Conservation (phyloP, 2,888 invertebrate species). For the Steinernema carpocapsae region DNA sequence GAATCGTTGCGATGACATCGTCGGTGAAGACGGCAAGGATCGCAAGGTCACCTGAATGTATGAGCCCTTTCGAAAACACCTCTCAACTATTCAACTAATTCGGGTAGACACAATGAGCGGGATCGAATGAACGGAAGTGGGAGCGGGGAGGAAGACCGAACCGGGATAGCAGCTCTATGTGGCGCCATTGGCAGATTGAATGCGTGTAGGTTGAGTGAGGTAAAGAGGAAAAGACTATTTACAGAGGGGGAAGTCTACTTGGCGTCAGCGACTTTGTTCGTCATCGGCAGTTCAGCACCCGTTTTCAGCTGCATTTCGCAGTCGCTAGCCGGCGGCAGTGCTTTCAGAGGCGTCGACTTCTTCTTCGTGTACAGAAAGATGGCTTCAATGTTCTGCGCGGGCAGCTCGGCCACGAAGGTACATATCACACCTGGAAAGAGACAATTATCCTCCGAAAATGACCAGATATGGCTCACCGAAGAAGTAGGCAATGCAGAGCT, state of each 20-base stretch:
- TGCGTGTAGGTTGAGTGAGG: constrained; percentile 24
- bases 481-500: constrained; percentile 60
- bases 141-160: constrained; percentile 1
- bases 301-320: constrained; percentile 61
- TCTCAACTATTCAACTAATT: constrained; percentile 33
- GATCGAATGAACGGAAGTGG: neutral
- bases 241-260: constrained; percentile 18
- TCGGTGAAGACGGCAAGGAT: neutral
- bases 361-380: constrained; percentile 38
- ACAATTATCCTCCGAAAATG: neutral
- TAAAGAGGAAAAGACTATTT: constrained; percentile 25
- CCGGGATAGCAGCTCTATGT: constrained; percentile 17
- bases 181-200: constrained; percentile 27
- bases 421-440: constrained; percentile 60
- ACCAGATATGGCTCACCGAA: constrained; percentile 43
- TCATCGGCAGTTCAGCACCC: constrained; percentile 28
- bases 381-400: constrained; percentile 67
- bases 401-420: constrained; percentile 62
- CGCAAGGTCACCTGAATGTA: constrained; percentile 19
- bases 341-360: constrained; percentile 57
- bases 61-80: constrained; percentile 30
- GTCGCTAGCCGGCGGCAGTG: constrained; percentile 56
- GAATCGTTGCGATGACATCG: constrained; percentile 34
- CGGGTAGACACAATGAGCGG: neutral
- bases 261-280: constrained; percentile 26